Percentiles rank a stretch among this genome's conserved stretches.
Conservation (phyloP, 2,888 invertebrate species). For the Zygaena filipendulae region DNA sequence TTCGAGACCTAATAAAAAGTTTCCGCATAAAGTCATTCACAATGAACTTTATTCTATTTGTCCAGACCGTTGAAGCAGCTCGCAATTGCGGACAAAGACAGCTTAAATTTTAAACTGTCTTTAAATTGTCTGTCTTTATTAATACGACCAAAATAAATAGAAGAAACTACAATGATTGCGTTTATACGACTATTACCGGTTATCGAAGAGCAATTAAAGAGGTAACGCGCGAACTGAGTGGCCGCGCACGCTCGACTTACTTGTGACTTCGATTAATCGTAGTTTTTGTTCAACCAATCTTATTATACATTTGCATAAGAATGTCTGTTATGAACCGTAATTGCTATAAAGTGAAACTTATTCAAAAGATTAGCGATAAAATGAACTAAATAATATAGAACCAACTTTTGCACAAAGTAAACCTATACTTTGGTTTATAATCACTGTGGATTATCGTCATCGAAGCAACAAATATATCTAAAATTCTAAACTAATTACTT, state of each 20-base stretch:
- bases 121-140: no score
- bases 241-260: conserved; percentile 43
- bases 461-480: no score
- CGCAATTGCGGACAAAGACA: conserved; percentile 26
- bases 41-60: conserved; percentile 27
- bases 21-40: no score
- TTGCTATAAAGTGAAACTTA: no score
- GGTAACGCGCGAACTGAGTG: conserved; percentile 36
- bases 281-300: conserved; percentile 50
- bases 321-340: conserved; percentile 38
- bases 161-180: conserved; percentile 42
- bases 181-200: conserved; percentile 51
- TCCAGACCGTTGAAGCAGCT: conserved; percentile 20
- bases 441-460: no score
- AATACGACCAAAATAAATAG: conserved; percentile 36
- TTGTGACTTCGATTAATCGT: conserved; percentile 54
- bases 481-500: no score
- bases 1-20: no score
- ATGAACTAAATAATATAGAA: no score
- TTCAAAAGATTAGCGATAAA: no score
- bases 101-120: conserved; percentile 33
- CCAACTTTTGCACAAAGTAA: no score
- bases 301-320: conserved; percentile 57
- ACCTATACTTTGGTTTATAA: no score
- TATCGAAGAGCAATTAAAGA: conserved; percentile 57